Percentiles rank a stretch among this genome's conserved stretches.
Evolutionary conservation across 2,797 vertebrate genomes (phyloP).

Genomic region (Molossus alvarezi): DNA sequence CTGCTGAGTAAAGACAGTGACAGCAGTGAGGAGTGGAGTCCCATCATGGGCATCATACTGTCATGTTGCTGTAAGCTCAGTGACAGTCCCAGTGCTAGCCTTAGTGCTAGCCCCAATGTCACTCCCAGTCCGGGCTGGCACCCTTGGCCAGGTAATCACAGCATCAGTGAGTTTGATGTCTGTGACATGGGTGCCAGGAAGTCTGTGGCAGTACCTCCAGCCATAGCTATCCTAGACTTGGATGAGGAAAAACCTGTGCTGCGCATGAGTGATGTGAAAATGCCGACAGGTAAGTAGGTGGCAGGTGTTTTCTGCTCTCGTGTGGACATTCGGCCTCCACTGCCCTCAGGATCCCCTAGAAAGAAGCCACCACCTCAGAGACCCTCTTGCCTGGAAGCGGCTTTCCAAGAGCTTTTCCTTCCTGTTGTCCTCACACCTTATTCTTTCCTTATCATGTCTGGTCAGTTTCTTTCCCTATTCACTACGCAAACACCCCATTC

Average conservation of each 20-base stretch:
- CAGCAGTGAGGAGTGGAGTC: conserved; percentile 68
- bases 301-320: neutral
- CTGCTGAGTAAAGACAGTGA: conserved; percentile 52
- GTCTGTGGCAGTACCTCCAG: conserved; percentile 92
- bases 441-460: neutral
- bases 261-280: conserved; percentile 97
- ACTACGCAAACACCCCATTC: neutral
- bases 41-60: conserved; percentile 95
- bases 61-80: conserved; percentile 97
- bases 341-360: neutral
- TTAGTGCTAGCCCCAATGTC: conserved; percentile 80
- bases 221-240: conserved; percentile 89
- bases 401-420: neutral
- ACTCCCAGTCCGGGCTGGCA: conserved; percentile 88
- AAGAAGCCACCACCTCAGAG: conserved; percentile 20
- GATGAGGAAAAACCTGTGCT: conserved; percentile 93
- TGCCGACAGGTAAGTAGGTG: conserved; percentile 94
- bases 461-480: neutral
- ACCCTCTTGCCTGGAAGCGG: conserved; percentile 50
- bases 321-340: neutral
- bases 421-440: neutral
- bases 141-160: conserved; percentile 88
- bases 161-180: conserved; percentile 86
- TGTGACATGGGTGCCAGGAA: conserved; percentile 88
- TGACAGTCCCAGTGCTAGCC: conserved; percentile 96